phyloP scores from a whole-genome alignment of 2,888 invertebrate genomes.

The Heliconius cydno region DNA sequence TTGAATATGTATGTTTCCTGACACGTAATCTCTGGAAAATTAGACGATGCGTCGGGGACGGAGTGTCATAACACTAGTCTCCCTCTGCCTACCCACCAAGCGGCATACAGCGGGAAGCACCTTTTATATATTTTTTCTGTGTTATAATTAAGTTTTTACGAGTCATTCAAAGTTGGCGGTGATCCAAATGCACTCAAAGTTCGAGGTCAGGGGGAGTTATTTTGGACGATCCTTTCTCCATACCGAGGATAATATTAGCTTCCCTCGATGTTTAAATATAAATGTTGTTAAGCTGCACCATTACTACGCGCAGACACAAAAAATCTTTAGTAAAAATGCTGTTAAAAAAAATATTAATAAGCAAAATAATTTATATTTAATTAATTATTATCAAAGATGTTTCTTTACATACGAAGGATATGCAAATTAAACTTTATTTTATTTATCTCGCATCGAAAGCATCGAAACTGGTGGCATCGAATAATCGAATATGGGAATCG shows the following conservation, averaged over 20 bases:
- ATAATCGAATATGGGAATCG: no score
- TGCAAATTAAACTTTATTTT: no score
- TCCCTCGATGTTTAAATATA: constrained; percentile 36
- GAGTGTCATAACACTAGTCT: neutral
- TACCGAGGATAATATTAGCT: constrained; percentile 25
- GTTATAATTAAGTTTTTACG: neutral
- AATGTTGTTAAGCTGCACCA: constrained; percentile 23
- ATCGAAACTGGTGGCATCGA: no score
- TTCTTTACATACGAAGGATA: no score
- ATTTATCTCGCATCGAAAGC: no score
- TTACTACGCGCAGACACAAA: neutral
- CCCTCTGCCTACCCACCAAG: neutral
- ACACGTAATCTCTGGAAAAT: neutral
- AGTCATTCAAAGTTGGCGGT: constrained; percentile 38
- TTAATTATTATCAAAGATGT: no score
- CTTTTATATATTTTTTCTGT: neutral
- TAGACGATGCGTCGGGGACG: neutral
- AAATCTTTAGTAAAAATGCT: neutral
- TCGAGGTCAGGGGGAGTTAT: constrained; percentile 48
- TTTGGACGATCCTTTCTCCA: constrained; percentile 40
- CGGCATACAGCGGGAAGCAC: neutral
- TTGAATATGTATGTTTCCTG: neutral
- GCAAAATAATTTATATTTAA: no score
- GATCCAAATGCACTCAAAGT: constrained; percentile 47
- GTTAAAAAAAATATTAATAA: no score